Conservation (phyloP, 1,140 invertebrate species). For the Drosophila teissieri region DNA sequence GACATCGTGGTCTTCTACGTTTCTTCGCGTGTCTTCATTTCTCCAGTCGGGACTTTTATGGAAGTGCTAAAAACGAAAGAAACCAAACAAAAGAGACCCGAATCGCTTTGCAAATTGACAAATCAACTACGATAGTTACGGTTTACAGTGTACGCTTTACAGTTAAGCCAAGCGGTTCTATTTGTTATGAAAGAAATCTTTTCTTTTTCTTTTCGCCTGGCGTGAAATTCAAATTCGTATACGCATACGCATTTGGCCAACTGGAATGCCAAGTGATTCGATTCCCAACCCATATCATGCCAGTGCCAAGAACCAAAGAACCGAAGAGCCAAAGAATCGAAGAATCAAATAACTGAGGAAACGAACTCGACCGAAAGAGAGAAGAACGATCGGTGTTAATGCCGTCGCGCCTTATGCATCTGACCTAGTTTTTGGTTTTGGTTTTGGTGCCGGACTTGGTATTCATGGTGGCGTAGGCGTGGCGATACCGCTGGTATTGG, state of each 20-base stretch:
- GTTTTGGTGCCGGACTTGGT: conserved; percentile 78
- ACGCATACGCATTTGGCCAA: conserved; percentile 10
- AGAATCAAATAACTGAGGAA: conserved; percentile 25
- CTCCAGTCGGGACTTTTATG: conserved; percentile 54
- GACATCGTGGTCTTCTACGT: conserved; percentile 31
- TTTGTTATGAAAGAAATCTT: conserved; percentile 76
- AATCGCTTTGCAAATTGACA: conserved; percentile 59
- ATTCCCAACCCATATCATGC: conserved; percentile 6
- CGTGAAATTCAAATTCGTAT: conserved; percentile 58
- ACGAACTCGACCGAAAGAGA: conserved; percentile 6
- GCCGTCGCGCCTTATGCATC: conserved; percentile 78
- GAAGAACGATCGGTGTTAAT: conserved; percentile 44
- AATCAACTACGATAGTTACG: conserved; percentile 47
- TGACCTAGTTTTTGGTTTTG: conserved; percentile 61
- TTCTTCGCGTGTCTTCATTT: conserved; percentile 30
- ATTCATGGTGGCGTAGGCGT: conserved; percentile 76
- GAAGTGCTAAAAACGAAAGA: conserved; percentile 80
- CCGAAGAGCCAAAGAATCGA: conserved; percentile 16
- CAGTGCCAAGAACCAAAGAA: conserved; percentile 1
- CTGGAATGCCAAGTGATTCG: conserved; percentile 48
- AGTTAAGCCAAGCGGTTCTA: conserved; percentile 61
- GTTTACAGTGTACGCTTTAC: conserved; percentile 53
- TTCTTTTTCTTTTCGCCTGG: conserved; percentile 31
- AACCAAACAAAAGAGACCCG: conserved; percentile 35
- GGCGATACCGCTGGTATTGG: neutral